A percentile compares a stretch with the other conserved stretches of the same genome.
Conservation (phyloP, 2,888 invertebrate genomes). For the Aleiodes alternator region DNA sequence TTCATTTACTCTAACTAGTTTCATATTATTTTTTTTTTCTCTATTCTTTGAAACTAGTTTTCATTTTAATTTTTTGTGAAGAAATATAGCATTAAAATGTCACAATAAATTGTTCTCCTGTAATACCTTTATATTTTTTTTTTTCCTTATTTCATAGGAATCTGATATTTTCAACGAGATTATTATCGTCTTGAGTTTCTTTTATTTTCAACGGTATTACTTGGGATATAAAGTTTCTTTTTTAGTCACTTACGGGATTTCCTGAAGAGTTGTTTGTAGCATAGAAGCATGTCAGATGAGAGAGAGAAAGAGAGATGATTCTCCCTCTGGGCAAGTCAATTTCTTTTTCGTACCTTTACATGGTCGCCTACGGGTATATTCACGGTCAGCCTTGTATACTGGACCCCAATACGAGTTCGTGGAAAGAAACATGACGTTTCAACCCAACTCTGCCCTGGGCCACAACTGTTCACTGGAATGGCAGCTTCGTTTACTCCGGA, state of each 20-base stretch:
- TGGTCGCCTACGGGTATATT: conserved; percentile 22
- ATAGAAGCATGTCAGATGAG: conserved; percentile 11
- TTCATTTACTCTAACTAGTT: conserved; percentile 8
- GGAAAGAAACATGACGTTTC: conserved; percentile 21
- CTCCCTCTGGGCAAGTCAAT: conserved; percentile 8
- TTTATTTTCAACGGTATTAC: conserved; percentile 18
- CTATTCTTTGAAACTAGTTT: background rate
- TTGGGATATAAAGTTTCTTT: conserved; percentile 29
- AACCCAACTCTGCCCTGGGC: conserved; percentile 1
- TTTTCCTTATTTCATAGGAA: background rate
- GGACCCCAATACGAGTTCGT: background rate
- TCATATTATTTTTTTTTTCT: conserved; percentile 7
- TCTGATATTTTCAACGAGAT: conserved; percentile 9
- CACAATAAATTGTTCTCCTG: background rate
- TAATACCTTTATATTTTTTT: background rate
- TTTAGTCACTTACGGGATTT: conserved; percentile 34
- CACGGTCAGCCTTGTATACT: conserved; percentile 29
- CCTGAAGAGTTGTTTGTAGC: conserved; percentile 17
- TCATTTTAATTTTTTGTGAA: background rate
- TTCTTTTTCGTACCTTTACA: conserved; percentile 29
- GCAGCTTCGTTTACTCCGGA: background rate
- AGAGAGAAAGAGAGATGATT: conserved; percentile 14
- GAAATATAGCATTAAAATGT: background rate
- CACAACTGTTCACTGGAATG: conserved; percentile 13
- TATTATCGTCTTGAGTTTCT: background rate